Conservation (phyloP, 2,888 invertebrate genomes). For the Caprella mutica region DNA sequence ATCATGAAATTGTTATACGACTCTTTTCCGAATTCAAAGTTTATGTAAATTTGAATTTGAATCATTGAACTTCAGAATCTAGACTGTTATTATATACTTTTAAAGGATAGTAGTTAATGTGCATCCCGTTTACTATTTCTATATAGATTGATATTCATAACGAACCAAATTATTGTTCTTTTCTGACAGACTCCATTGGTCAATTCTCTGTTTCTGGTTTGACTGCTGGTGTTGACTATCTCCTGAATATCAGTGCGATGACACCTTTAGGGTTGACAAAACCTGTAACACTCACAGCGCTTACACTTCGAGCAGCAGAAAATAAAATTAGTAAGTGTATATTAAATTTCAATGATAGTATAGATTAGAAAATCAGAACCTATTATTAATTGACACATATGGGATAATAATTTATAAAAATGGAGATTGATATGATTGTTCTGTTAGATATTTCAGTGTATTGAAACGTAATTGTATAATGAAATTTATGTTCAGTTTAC, state of each 20-base stretch:
- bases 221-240: conserved; percentile 26
- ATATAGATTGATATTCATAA: too few species aligned
- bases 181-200: conserved; percentile 15
- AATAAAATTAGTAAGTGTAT: conserved; percentile 25
- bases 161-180: neutral
- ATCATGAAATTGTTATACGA: too few species aligned
- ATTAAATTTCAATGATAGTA: neutral
- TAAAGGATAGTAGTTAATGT: too few species aligned
- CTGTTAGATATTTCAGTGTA: neutral
- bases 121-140: neutral
- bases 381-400: too few species aligned
- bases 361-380: too few species aligned
- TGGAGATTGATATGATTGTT: neutral
- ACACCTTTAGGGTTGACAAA: conserved; percentile 23
- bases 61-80: too few species aligned
- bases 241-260: conserved; percentile 19
- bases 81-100: too few species aligned
- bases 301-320: conserved; percentile 29
- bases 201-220: conserved; percentile 23
- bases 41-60: too few species aligned
- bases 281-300: conserved; percentile 22
- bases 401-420: too few species aligned
- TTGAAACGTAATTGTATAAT: neutral
- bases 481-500: too few species aligned
- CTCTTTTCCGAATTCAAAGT: too few species aligned